Percentiles rank a stretch among this genome's conserved stretches.
phyloP scores from a whole-genome alignment of 2,888 invertebrate genomes.

The Deilephila porcellus region DNA sequence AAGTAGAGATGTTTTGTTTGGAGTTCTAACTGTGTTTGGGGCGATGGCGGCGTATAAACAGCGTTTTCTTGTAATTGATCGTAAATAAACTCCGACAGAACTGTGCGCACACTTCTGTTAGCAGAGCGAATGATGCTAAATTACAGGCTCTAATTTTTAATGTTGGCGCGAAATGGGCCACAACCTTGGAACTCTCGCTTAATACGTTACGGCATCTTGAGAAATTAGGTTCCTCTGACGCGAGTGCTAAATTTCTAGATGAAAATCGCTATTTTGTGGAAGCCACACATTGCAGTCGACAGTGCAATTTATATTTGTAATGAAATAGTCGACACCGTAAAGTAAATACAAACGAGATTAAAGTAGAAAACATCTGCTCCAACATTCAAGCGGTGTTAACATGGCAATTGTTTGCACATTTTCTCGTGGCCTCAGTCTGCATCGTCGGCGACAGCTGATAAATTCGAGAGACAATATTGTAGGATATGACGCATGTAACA shows the following conservation, averaged over 20 bases:
- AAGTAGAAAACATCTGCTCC: conserved; percentile 12
- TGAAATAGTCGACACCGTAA: neutral
- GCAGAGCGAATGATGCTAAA: conserved; percentile 32
- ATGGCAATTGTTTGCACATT: conserved; percentile 15
- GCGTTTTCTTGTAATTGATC: conserved; percentile 20
- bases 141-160: conserved; percentile 34
- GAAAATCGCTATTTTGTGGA: conserved; percentile 42
- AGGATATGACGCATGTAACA: conserved; percentile 34
- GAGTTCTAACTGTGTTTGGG: conserved; percentile 21
- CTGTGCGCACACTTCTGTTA: conserved; percentile 30
- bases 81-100: conserved; percentile 27
- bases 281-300: conserved; percentile 23
- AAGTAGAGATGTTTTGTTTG: conserved; percentile 23
- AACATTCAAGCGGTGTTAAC: conserved; percentile 12
- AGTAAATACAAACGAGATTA: conserved; percentile 4
- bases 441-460: conserved; percentile 11
- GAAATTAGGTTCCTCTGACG: conserved; percentile 42
- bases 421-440: neutral
- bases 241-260: conserved; percentile 39
- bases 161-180: conserved; percentile 42
- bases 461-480: conserved; percentile 11
- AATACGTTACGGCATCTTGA: conserved; percentile 37
- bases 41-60: conserved; percentile 26
- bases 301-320: neutral
- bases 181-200: conserved; percentile 49